Evolutionary conservation across 2,888 invertebrate genomes (phyloP).

Genomic region (Loripinus fragilis): DNA sequence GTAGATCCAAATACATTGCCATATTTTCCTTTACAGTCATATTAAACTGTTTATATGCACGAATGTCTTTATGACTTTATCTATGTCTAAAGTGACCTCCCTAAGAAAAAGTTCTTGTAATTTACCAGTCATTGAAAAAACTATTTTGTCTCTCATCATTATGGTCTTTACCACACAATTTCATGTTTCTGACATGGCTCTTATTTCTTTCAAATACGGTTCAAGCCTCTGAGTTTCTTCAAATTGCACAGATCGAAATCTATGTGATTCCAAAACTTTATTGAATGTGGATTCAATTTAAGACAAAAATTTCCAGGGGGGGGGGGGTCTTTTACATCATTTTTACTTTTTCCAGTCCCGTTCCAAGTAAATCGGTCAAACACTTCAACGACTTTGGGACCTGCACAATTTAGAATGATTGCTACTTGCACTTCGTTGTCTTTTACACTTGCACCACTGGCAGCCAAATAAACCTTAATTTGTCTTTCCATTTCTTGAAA

Average conservation of each 20-base stretch:
- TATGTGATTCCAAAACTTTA: conserved; percentile 51
- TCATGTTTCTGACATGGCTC: no score
- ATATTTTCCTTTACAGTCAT: no score
- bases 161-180: no score
- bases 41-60: no score
- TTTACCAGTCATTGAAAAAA: no score
- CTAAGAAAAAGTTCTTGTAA: no score
- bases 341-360: not conserved
- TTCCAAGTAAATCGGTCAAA: conserved; percentile 40
- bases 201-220: no score
- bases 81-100: no score
- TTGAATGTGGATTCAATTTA: conserved; percentile 50
- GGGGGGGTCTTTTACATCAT: conserved; percentile 28
- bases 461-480: conserved; percentile 31
- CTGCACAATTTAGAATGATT: conserved; percentile 31
- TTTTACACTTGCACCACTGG: conserved; percentile 16
- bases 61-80: no score
- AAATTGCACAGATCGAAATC: conserved; percentile 39
- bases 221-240: not conserved
- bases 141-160: no score
- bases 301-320: conserved; percentile 36
- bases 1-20: no score
- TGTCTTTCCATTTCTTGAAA: conserved; percentile 39
- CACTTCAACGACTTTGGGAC: conserved; percentile 30
- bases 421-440: not conserved